Percentiles rank a stretch among this genome's conserved stretches.
phyloP scores from a whole-genome alignment of 2,797 vertebrate genomes.

The Neostethus bicornis region DNA sequence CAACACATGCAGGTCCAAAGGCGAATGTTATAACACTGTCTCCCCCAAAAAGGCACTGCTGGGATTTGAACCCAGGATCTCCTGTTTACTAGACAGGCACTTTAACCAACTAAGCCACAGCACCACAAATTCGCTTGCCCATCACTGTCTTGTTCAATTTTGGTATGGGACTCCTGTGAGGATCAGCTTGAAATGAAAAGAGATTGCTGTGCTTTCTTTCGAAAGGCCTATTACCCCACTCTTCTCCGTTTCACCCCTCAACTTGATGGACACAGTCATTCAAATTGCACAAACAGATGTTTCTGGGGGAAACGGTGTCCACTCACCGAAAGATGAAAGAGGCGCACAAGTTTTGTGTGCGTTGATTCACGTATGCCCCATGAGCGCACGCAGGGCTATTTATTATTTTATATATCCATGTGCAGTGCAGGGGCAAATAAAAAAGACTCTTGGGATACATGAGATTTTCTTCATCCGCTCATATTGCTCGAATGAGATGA shows the following conservation, averaged over 20 bases:
- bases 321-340: constrained; percentile 36
- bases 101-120: too few species aligned
- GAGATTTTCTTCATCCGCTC: constrained; percentile 16
- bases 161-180: constrained; percentile 28
- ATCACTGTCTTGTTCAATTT: constrained; percentile 43
- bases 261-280: constrained; percentile 34
- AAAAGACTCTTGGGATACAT: constrained; percentile 25
- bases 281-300: constrained; percentile 63
- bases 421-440: constrained; percentile 11
- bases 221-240: constrained; percentile 21
- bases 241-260: constrained; percentile 30
- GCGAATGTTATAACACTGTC: too few species aligned
- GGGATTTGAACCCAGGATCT: too few species aligned
- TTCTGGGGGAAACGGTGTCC: constrained; percentile 33
- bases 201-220: constrained; percentile 38
- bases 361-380: constrained; percentile 32
- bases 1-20: too few species aligned
- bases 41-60: too few species aligned
- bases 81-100: too few species aligned
- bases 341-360: constrained; percentile 28
- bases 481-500: constrained; percentile 10
- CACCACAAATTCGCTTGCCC: constrained; percentile 61
- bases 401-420: constrained; percentile 33
- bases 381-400: constrained; percentile 34
- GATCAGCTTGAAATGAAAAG: constrained; percentile 49